phyloP scores from a whole-genome alignment of 2,797 vertebrate species.

The Ctenosaura bakeri region DNA sequence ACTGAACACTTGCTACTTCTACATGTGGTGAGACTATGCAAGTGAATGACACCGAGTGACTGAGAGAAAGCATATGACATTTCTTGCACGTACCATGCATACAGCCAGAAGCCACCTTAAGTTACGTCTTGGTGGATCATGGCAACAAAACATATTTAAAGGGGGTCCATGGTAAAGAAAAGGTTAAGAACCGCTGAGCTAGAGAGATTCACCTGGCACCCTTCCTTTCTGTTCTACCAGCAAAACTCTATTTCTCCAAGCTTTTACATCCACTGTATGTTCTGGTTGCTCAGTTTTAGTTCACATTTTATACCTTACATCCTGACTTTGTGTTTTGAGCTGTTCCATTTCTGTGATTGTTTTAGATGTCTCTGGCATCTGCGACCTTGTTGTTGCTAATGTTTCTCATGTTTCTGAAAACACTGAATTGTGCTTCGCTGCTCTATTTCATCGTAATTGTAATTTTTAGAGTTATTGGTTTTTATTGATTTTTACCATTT shows the following conservation, averaged over 20 bases:
- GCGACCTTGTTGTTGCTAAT: not conserved
- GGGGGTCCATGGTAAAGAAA: no score
- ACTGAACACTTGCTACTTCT: no score
- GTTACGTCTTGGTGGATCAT: no score
- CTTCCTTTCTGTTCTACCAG: not conserved
- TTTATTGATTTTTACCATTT: slow-evolving; percentile 7
- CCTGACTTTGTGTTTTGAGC: not conserved
- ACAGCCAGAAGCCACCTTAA: no score
- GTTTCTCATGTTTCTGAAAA: not conserved
- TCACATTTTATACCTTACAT: not conserved
- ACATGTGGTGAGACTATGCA: no score
- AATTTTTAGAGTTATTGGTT: not conserved
- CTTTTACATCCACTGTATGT: not conserved
- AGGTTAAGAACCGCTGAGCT: no score
- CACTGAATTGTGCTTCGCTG: not conserved
- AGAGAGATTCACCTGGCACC: not conserved
- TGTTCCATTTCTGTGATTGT: not conserved
- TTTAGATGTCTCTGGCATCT: not conserved
- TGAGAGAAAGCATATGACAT: no score
- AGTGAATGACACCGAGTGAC: no score
- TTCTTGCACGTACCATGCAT: no score
- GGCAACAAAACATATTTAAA: no score
- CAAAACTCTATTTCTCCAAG: not conserved
- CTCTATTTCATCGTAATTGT: slow-evolving; percentile 3
- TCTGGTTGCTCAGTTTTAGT: not conserved